These are phyloP conservation scores for Chouioia cunea DNA, from an alignment of 2,888 invertebrate species.

Conservation along the genomic window DNA sequence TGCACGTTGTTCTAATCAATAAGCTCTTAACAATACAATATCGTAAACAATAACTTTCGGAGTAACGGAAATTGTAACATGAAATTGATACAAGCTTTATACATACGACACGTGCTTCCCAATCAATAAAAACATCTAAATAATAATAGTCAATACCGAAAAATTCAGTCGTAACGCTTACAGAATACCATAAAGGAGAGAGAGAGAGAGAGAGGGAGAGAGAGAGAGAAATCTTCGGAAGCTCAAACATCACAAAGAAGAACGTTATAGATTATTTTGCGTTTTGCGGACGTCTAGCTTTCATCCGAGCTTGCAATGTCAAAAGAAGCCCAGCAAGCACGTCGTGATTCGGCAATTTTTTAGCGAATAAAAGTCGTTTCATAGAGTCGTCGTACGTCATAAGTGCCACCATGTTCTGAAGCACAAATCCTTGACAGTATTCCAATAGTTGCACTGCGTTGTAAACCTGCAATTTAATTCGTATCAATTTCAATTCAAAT, in stretches of 20 bases:
- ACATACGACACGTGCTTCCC: no score
- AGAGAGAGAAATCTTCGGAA: conserved; percentile 6
- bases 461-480: conserved; percentile 76
- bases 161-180: conserved; percentile 25
- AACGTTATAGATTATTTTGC: conserved; percentile 42
- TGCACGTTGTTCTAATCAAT: no score
- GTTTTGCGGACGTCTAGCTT: conserved; percentile 71
- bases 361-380: conserved; percentile 87
- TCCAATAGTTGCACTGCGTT: conserved; percentile 88
- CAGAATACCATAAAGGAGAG: no score
- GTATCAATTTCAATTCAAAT: conserved; percentile 3
- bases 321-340: conserved; percentile 85
- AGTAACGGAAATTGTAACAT: no score
- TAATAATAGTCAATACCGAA: background rate
- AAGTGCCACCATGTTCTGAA: conserved; percentile 95
- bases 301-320: conserved; percentile 86
- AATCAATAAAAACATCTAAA: no score
- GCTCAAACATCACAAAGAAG: conserved; percentile 37
- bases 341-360: conserved; percentile 90
- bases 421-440: conserved; percentile 90
- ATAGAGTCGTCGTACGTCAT: conserved; percentile 92
- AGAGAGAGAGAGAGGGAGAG: no score
- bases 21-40: no score
- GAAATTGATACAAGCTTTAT: no score
- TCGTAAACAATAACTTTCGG: no score